Evolutionary conservation across 2,888 invertebrate species (phyloP).

Genomic region (Xylophagus ater): DNA sequence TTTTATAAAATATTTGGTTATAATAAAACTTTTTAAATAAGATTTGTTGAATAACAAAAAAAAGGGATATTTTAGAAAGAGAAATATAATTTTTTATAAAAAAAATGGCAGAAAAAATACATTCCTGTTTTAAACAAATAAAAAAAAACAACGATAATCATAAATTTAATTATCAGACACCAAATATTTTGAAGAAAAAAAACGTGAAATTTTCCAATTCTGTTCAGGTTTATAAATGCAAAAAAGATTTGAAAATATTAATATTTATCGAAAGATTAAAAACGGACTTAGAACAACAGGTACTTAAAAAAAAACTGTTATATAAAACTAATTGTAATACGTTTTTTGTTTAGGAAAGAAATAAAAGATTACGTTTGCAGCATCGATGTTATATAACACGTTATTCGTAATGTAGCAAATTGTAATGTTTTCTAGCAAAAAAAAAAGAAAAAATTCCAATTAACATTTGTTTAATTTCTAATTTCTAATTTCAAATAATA

Average conservation of each 20-base stretch:
- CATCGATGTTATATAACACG: neutral
- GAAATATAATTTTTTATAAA: too few relatives aligned
- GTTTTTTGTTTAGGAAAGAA: slow-evolving; percentile 5
- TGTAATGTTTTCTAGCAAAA: neutral
- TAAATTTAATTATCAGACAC: too few relatives aligned
- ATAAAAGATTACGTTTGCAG: neutral
- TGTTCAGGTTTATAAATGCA: slow-evolving; percentile 5
- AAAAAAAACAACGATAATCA: too few relatives aligned
- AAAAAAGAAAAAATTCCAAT: neutral
- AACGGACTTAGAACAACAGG: slow-evolving; percentile 4
- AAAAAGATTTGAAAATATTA: slow-evolving; percentile 5
- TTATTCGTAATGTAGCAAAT: neutral
- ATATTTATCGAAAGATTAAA: slow-evolving; percentile 5
- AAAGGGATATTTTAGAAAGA: too few relatives aligned
- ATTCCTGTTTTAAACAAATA: too few relatives aligned
- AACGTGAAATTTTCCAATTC: slow-evolving; percentile 6
- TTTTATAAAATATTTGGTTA: too few relatives aligned
- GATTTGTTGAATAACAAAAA: too few relatives aligned
- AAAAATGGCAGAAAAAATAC: too few relatives aligned
- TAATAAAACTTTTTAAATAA: too few relatives aligned
- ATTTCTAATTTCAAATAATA: slow-evolving; percentile 54
- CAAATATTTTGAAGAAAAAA: too few relatives aligned
- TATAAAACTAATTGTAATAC: neutral
- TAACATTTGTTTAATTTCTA: slow-evolving; percentile 28
- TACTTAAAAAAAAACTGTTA: neutral